Evolutionary conservation across 2,113 vertebrate species (phyloP).

Genomic region (Electrona antarctica): DNA sequence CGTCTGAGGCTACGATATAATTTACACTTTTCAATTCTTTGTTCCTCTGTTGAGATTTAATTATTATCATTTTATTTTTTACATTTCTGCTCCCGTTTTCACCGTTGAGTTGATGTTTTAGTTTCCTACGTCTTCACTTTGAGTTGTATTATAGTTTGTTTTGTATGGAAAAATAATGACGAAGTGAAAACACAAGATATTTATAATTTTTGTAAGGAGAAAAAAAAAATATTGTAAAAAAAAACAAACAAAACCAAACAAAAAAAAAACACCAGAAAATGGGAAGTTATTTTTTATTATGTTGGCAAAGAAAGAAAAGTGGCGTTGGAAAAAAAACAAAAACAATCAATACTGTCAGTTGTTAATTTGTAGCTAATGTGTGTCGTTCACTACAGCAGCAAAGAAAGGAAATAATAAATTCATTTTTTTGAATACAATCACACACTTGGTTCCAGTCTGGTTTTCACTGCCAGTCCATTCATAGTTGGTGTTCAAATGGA

Average conservation of each 20-base stretch:
- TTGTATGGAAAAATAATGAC: constrained; percentile 73
- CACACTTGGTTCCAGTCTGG: constrained; percentile 37
- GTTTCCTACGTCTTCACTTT: constrained; percentile 54
- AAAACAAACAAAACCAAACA: not conserved
- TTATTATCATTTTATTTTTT: constrained; percentile 33
- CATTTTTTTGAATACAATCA: constrained; percentile 74
- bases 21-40: constrained; percentile 40
- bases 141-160: constrained; percentile 79
- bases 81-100: constrained; percentile 53
- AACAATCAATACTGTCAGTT: constrained; percentile 62
- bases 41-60: constrained; percentile 22
- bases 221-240: constrained; percentile 62
- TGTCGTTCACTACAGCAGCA: constrained; percentile 71
- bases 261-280: constrained; percentile 33
- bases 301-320: constrained; percentile 55
- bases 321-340: constrained; percentile 57
- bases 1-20: constrained; percentile 36
- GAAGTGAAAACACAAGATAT: constrained; percentile 77
- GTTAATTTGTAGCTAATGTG: constrained; percentile 72
- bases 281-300: constrained; percentile 79
- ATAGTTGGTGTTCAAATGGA: constrained; percentile 46
- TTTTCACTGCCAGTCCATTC: constrained; percentile 45
- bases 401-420: constrained; percentile 78
- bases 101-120: constrained; percentile 57
- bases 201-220: constrained; percentile 83